Percentiles rank a stretch among this genome's conserved stretches.
Conservation (phyloP, 2,113 vertebrate species). For the Octodon degus region DNA sequence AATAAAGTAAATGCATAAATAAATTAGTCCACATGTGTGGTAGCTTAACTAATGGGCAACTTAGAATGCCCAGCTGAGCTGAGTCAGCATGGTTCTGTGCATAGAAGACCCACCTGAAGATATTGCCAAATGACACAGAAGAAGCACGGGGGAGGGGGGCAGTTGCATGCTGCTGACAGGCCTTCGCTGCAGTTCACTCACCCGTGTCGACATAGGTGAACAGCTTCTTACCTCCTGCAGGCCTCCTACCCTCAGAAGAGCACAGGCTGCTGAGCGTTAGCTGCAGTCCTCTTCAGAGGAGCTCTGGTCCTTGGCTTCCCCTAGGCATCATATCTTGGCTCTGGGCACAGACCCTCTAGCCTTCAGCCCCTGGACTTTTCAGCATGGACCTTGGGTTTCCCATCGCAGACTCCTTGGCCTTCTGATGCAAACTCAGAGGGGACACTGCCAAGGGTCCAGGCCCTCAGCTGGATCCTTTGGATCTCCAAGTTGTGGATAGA, state of each 20-base stretch:
- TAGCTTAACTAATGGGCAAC: background rate
- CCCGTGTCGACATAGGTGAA: background rate
- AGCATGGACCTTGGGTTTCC: background rate
- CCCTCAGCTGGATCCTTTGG: background rate
- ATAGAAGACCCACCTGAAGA: background rate
- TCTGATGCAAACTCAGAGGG: background rate
- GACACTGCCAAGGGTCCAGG: background rate
- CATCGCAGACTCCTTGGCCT: background rate
- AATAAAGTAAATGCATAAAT: background rate
- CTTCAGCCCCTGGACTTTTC: background rate
- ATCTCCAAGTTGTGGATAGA: background rate
- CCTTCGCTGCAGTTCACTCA: background rate
- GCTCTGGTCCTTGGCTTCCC: background rate
- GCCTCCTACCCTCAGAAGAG: background rate
- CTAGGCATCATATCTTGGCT: background rate
- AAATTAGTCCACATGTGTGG: background rate
- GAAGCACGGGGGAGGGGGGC: background rate
- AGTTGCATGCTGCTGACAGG: background rate
- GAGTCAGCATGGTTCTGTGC: background rate
- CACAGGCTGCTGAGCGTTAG: background rate
- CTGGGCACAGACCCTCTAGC: background rate
- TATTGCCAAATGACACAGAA: background rate
- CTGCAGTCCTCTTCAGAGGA: background rate
- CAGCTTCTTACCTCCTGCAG: background rate
- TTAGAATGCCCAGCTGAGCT: background rate